A percentile compares a stretch with the other conserved stretches of the same genome.
Evolutionary conservation across 1,140 invertebrate genomes (phyloP).

Genomic region (Mya arenaria): DNA sequence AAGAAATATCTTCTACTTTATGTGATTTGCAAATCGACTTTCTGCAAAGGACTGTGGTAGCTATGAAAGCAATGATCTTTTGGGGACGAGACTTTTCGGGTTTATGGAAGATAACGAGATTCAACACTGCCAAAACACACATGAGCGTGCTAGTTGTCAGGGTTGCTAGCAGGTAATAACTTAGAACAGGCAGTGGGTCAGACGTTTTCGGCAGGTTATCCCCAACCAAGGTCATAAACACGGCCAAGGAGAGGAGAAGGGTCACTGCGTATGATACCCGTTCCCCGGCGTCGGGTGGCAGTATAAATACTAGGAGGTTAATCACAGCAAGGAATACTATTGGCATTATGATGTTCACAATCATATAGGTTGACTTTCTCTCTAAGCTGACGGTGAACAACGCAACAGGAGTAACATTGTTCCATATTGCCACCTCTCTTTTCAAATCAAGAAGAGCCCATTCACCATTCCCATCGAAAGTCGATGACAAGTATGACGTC

Average conservation of each 20-base stretch:
- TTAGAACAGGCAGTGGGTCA: slow-evolving; percentile 4
- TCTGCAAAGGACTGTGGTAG: too few relatives aligned
- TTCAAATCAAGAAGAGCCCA: not conserved
- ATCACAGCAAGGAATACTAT: slow-evolving; percentile 5
- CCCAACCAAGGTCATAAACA: slow-evolving; percentile 23
- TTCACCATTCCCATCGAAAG: not conserved
- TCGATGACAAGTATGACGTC: not conserved
- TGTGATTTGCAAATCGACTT: too few relatives aligned
- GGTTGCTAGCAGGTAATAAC: not conserved
- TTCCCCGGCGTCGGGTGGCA: slow-evolving; percentile 18
- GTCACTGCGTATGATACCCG: slow-evolving; percentile 19
- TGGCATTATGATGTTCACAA: slow-evolving; percentile 83
- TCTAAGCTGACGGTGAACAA: slow-evolving; percentile 59
- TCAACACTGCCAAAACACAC: too few relatives aligned
- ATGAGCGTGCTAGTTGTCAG: not conserved
- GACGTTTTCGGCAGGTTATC: slow-evolving; percentile 33
- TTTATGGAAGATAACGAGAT: too few relatives aligned
- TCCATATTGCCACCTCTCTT: not conserved
- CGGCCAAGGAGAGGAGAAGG: slow-evolving; percentile 6
- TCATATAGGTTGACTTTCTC: slow-evolving; percentile 78
- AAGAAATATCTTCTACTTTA: too few relatives aligned
- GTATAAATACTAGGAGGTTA: not conserved
- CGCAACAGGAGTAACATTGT: slow-evolving; percentile 52
- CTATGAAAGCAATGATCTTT: too few relatives aligned
- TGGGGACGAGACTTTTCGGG: too few relatives aligned